A percentile compares a stretch with the other conserved stretches of the same genome.
Conservation (phyloP, 2,797 vertebrate genomes). For the Danio tinwini region DNA sequence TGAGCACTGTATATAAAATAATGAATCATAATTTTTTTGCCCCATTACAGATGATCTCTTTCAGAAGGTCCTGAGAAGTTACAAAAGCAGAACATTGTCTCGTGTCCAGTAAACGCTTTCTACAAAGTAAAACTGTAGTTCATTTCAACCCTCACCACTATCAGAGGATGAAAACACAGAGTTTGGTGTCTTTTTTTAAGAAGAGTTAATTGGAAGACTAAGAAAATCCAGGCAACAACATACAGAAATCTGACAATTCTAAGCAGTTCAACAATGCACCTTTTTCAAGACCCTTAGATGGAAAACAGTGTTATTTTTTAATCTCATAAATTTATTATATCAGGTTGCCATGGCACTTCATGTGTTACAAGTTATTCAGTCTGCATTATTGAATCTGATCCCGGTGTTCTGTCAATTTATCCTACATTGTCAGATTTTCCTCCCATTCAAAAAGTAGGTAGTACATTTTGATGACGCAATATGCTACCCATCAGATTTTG, state of each 20-base stretch:
- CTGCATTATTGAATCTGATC: slow-evolving; percentile 52
- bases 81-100: slow-evolving; percentile 74
- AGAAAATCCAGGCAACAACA: slow-evolving; percentile 39
- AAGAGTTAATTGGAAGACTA: slow-evolving; percentile 54
- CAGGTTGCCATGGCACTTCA: slow-evolving; percentile 44
- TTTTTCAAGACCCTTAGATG: slow-evolving; percentile 49
- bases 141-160: slow-evolving; percentile 25
- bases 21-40: slow-evolving; percentile 16
- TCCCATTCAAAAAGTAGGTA: too few relatives aligned
- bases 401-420: slow-evolving; percentile 1
- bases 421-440: too few relatives aligned
- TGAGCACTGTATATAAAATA: not conserved
- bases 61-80: slow-evolving; percentile 73
- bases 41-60: slow-evolving; percentile 73
- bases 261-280: slow-evolving; percentile 43
- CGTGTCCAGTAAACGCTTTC: slow-evolving; percentile 61
- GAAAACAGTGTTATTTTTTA: slow-evolving; percentile 14
- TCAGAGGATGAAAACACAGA: slow-evolving; percentile 39
- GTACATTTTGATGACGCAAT: too few relatives aligned
- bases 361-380: slow-evolving; percentile 53
- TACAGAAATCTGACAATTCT: slow-evolving; percentile 37
- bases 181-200: slow-evolving; percentile 45
- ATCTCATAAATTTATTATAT: slow-evolving; percentile 38
- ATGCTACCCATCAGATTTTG: too few relatives aligned
- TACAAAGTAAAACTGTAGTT: slow-evolving; percentile 35